Percentiles rank a stretch among this genome's conserved stretches.
Conservation (phyloP, 2,797 vertebrate genomes). For the Polyboroides typus region DNA sequence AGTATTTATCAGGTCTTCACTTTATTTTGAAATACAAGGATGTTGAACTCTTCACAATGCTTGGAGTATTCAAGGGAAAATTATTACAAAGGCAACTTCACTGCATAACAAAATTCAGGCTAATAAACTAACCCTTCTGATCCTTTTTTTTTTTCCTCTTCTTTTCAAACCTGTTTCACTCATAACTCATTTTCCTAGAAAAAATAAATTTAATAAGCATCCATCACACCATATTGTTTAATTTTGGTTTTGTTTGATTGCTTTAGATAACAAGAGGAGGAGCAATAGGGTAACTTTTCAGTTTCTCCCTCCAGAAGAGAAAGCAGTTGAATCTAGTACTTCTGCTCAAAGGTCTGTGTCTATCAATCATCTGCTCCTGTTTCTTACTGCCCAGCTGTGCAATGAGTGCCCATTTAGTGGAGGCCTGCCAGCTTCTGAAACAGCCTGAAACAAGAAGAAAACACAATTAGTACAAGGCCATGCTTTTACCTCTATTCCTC, state of each 20-base stretch:
- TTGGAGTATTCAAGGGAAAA: constrained; percentile 8
- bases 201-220: neutral
- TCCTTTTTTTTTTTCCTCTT: neutral
- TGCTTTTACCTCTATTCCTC: neutral
- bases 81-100: neutral
- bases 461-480: neutral
- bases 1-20: constrained; percentile 44
- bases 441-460: neutral
- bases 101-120: neutral
- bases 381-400: neutral
- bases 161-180: neutral
- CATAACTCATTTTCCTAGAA: neutral
- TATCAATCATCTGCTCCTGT: neutral
- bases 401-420: neutral
- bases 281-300: neutral
- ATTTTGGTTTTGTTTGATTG: neutral
- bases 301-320: neutral
- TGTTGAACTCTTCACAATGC: neutral
- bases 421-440: neutral
- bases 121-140: neutral
- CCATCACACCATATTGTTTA: neutral
- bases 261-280: neutral
- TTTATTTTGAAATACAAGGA: constrained; percentile 44
- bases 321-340: neutral
- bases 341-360: neutral